Evolutionary conservation across 2,888 invertebrate species (phyloP), one percentile per base, ranked within the genome.

Genomic region (Chelonus formosanus): DNA sequence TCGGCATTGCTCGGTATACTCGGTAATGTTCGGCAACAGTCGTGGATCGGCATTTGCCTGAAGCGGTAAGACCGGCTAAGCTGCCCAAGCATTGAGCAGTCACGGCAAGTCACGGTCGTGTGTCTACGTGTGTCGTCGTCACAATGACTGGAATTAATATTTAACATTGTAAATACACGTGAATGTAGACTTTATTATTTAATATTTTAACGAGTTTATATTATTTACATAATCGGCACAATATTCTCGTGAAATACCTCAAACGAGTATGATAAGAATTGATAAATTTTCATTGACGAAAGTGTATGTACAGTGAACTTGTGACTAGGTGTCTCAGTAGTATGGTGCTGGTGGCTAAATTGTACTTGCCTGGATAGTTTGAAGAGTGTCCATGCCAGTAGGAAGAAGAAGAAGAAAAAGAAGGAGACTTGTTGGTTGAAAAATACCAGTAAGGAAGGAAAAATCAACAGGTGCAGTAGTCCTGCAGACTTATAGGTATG

Each of bases 391-490:
- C 48, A 48, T 10, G 20, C 31, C 20, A 48, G 48, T 48, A 20
- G 45, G 8, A n/a, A n/a, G n/a, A 20, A 20, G 20, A 20, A 20
- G 20, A 20, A 20, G 20, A 20, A 31, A 52, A 54, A 36, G 44
- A 47, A 36, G 59, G 45, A 55, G 55, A 57, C 54, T 48, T 60
- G 31, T 44, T 52, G 34, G 32, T 58, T 5, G 31, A 53, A 57
- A 45, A 58, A 64, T 67, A n/a, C 47, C 40, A 63, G 45, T 53
- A 58, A 53, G 45, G 32, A 63, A 52, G 54, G 67, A 62, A 48
- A 44, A 75, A 75, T 79, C 81, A 82, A 82, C 81, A 82, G 82
- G 81, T 82, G 80, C 40, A 40, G 40, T 75, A 77, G 76, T 74
- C 73, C 75, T 75, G 76, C 74, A 69, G 71, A 72, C 72, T 74